Evolutionary conservation across 2,797 vertebrate genomes (phyloP), one percentile per base, ranked within the genome.

Genomic region (Paedocypris micromegethes): DNA sequence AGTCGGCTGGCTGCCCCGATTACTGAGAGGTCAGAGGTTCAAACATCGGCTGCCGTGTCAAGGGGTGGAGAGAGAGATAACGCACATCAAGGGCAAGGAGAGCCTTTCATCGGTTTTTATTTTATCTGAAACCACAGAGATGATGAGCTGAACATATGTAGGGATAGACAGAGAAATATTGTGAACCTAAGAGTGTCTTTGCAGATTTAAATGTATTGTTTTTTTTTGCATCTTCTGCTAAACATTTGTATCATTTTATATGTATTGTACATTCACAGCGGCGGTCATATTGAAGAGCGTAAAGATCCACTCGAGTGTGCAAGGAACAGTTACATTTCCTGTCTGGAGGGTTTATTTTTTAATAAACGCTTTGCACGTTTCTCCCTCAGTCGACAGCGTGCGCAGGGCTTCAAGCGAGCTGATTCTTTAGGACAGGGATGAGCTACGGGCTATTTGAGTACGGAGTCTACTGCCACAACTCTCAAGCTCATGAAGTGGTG

Each of bases 31-130:
- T 90, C 86, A 80, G 9, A 76, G 86, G 89, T 88, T 88, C 85
- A 90, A 82, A 83, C 79, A 75, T 61, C 38, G 83, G 82, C 82
- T 79, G 45, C 77, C 62, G 81, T 79, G 78, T 83, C 73, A 76
- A 86, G 80, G 84, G 82, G 81, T 84, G 84, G 83, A 77, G 68
- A 77, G 73, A 63, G 75, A 86, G 88, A 90, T 89, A 90, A 89
- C 80, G 5, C 79, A 77, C 79, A 83, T 83, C 75, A 85, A 85
- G 81, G 73, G 74, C 68, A 77, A 59, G 53, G 57, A 60, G 40
- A 41, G 64, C 49, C 66, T 77, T 75, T 82, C 66, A 79, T 78
- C 76, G 72, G 63, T 71, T 68, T 73, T 73, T 64, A 64, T 57
- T 63, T 64, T 70, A 70, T 67, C 68, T 68, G 61, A 70, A 72